A percentile compares a stretch with the other conserved stretches of the same genome.
These are phyloP conservation scores for Peromyscus polionotus DNA, from an alignment of 2,113 vertebrate species.

Conservation along the genomic window DNA sequence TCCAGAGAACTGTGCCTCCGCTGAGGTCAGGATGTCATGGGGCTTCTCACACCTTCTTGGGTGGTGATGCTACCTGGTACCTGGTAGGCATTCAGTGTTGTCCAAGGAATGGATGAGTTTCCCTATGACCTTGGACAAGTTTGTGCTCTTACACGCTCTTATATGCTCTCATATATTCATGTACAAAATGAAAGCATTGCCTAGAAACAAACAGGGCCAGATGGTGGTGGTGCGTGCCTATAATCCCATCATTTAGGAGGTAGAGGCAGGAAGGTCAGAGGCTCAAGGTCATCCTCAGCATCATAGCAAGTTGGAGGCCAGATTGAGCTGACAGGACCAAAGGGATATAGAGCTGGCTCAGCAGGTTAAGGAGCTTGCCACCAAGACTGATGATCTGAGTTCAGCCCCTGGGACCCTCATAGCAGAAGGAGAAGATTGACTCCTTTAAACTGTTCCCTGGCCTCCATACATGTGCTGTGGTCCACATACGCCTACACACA, in stretches of 20 bases:
- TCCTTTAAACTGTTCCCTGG: neutral
- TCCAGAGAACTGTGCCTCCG: neutral
- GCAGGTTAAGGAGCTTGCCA: neutral
- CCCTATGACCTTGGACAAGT: neutral
- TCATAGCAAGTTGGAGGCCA: neutral
- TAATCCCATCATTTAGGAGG: neutral
- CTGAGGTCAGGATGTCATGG: too few species aligned
- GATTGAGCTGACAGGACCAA: neutral
- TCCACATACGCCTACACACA: neutral
- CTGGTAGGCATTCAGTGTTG: neutral
- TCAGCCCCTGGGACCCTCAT: neutral
- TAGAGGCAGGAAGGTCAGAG: neutral
- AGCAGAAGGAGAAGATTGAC: neutral
- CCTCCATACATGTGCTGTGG: too few species aligned
- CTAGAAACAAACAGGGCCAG: neutral
- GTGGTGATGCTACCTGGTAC: neutral
- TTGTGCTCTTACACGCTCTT: neutral
- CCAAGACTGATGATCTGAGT: neutral
- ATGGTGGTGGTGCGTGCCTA: accelerated
- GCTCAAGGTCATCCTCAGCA: neutral
- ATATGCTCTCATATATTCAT: neutral
- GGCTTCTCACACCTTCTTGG: neutral
- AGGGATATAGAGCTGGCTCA: neutral
- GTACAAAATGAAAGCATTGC: neutral
- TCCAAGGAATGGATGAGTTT: neutral